These are phyloP conservation scores for Cynopterus brachyotis DNA, from an alignment of 2,113 vertebrate genomes.

Conservation along the genomic window DNA sequence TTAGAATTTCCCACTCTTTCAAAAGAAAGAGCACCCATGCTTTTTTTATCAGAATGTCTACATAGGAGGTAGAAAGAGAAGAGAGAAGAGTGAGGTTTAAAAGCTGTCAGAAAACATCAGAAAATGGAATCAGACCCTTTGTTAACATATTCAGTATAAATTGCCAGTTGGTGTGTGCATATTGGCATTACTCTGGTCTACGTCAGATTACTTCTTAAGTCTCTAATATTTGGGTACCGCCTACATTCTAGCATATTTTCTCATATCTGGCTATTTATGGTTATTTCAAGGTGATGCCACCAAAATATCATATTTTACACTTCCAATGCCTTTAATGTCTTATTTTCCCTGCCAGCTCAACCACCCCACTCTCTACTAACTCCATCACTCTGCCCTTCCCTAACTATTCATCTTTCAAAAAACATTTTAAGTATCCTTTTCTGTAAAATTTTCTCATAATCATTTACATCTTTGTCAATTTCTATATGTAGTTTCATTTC, in stretches of 20 bases:
- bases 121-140: neutral
- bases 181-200: neutral
- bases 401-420: neutral
- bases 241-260: neutral
- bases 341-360: neutral
- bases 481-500: neutral
- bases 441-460: neutral
- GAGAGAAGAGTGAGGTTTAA: neutral
- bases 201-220: neutral
- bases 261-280: neutral
- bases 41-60: neutral
- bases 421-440: neutral
- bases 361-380: too few species aligned
- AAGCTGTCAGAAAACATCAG: neutral
- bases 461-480: neutral
- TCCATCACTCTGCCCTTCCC: neutral
- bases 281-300: neutral
- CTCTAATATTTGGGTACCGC: too few species aligned
- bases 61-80: neutral
- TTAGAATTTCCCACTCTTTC: neutral
- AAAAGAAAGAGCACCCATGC: neutral
- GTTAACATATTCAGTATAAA: neutral
- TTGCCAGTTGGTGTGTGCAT: accelerated
- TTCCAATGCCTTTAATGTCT: neutral
- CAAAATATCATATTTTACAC: neutral